Evolutionary conservation across 2,888 invertebrate species (phyloP), one percentile per base, ranked within the genome.

Genomic region (Metalampra italica): DNA sequence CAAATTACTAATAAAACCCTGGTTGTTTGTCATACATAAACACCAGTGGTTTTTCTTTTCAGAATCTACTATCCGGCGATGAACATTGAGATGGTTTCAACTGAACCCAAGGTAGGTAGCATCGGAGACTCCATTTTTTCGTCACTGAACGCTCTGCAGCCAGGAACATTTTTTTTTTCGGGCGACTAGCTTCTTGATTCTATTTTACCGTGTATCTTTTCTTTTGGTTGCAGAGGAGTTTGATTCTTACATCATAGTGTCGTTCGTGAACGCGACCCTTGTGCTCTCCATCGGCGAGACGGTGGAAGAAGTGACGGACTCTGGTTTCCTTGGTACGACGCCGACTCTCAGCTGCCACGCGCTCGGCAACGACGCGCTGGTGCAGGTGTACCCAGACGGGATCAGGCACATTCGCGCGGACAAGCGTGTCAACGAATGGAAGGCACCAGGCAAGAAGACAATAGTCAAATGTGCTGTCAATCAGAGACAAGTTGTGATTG

Each of bases 251-350:
- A 99, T 99, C 92, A 98, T 99, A 82, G 99, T 99, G 68, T 99
- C 99, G 45, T 99, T 99, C 94, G 96, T 98, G 57, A 92, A 92
- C 68, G 99, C 99, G 64, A 99, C 99, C 12, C 93, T 99, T 72
- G 99, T 99, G 58, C 92, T 99, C 70, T 98, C 98, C 66, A 99
- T 99, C 78, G 99, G 99, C 62, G 99, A 99, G 86, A 99, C 99
- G 11, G 99, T 99, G n/a, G 99, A 99, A 86, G 99, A 99, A 94
- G 99, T 99, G 22, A 98, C 99, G 0, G 99, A 99, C 84, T 99
- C 99, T 55, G 99, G 99, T 41, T 99, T 99, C 82, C 91, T 99
- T 68, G 99, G 99, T 52, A 99, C 99, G 0, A 99, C 99, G 0
- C 98, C 99, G 0, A 99, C 99, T 0, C 90, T 99, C n/a, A 96